phyloP scores from a whole-genome alignment of 2,113 vertebrate genomes.

The Dasyurus viverrinus region DNA sequence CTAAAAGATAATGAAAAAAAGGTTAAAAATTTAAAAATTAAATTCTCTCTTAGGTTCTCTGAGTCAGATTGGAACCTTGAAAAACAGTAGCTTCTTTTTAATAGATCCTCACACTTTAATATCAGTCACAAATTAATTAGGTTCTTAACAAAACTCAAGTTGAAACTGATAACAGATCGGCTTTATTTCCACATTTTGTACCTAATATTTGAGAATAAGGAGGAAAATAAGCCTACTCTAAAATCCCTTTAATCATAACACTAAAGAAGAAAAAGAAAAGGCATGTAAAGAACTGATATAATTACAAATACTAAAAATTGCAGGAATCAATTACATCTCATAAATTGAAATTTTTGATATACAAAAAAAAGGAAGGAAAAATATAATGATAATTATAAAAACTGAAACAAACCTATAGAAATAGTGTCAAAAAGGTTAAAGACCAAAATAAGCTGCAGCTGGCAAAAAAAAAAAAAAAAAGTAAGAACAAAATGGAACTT shows the following conservation, averaged over 20 bases:
- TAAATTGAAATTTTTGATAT: background rate
- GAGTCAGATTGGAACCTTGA: background rate
- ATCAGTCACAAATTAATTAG: background rate
- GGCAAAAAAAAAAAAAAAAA: background rate
- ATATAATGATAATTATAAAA: background rate
- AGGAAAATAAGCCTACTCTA: background rate
- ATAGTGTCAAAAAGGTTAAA: background rate
- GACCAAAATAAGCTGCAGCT: background rate
- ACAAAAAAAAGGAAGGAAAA: background rate
- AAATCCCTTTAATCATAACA: background rate
- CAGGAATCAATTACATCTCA: background rate
- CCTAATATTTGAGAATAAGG: background rate
- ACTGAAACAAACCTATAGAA: rapidly evolving
- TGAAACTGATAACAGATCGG: background rate
- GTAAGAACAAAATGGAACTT: background rate
- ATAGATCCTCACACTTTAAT: background rate
- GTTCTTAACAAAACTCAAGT: background rate
- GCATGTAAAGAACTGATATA: background rate
- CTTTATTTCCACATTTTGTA: background rate
- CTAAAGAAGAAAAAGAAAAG: background rate
- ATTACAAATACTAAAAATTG: background rate
- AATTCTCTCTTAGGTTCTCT: background rate
- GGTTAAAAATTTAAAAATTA: conserved; percentile 32
- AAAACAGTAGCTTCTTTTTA: background rate
- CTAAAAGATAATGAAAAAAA: conserved; percentile 65